These are phyloP conservation scores for Syngnathus scovelli DNA, from an alignment of 2,113 vertebrate species.

Conservation along the genomic window DNA sequence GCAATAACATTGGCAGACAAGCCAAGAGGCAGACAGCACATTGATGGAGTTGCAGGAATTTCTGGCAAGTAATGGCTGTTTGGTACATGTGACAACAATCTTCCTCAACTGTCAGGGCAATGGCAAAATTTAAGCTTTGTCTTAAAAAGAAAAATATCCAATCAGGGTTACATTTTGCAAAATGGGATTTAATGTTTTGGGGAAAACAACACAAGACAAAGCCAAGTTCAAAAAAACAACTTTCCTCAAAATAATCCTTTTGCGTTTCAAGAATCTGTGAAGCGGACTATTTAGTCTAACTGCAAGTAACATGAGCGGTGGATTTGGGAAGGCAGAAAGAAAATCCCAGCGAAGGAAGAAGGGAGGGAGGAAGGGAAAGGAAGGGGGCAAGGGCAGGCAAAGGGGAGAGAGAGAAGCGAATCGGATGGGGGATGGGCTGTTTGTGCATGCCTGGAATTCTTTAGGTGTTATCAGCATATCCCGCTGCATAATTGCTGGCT, in stretches of 20 bases:
- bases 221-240: neutral
- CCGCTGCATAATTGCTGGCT: constrained; percentile 62
- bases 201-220: too few relatives aligned
- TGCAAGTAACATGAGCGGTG: constrained; percentile 51
- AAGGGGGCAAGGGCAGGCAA: constrained; percentile 39
- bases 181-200: neutral
- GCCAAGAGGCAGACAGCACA: neutral
- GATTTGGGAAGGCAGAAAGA: constrained; percentile 44
- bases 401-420: constrained; percentile 21
- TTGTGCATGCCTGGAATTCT: constrained; percentile 70
- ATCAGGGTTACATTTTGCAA: neutral
- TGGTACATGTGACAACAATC: neutral
- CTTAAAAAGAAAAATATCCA: neutral
- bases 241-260: neutral
- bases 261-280: constrained; percentile 14
- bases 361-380: constrained; percentile 39
- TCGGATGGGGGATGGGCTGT: constrained; percentile 69
- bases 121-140: neutral
- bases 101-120: neutral
- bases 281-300: constrained; percentile 33
- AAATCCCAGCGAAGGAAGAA: constrained; percentile 47
- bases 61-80: neutral
- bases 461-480: constrained; percentile 69
- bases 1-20: neutral
- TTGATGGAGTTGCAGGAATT: neutral